Base-by-base conservation (phyloP, 1,140 invertebrate species). In the Pseudomyrmex gracilis region DNA sequence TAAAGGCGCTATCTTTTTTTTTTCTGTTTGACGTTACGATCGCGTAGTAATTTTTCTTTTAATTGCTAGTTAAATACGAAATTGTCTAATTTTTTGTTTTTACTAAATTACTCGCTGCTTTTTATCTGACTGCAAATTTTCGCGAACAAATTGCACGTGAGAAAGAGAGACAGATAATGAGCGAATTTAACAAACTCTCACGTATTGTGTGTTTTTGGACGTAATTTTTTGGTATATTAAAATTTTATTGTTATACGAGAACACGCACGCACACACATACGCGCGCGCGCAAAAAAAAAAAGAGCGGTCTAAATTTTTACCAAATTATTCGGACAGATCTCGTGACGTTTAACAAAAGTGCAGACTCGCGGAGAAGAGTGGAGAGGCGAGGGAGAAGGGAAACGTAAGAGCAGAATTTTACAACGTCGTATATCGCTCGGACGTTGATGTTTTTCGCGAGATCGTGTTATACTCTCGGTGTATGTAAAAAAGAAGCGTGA, bases 161-260 rank as follows among this genome's bases (percentile, higher is more conserved):
- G 24, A 64, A 24, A n/a, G 24, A 43, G 24, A 51, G 49, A 70
- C 3, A 1, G 43, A 34, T 20, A 34, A 2, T 57, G 55, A 45
- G 43, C 58, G 34, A 53, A 78, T 47, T 24, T 57, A 13, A 47
- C 34, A 1, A 58, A 70, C 17, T 5, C 22, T 4, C 12, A 47
- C 22, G 34, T 43, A 51, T 12, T 3, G 45, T 47, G 13, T 47
- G 20, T 15, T 17, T 34, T 0, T 8, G 10, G 24, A 51, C 43
- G 9, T 58, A 78, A 15, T 78, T 78, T 68, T 68, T 57, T 10
- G 51, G 43, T 15, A 15, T 12, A 34, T 47, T 49, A 80, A 71
- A 71, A 80, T 71, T 80, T 80, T 47, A 80, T 63, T 64, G 17
- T 47, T 66, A 58, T 58, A 2, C 53, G 47, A 22, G 34, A 4